Percentiles rank a stretch among this genome's conserved stretches.
Conservation (phyloP, 2,113 vertebrate species). For the Phalacrocorax carbo region DNA sequence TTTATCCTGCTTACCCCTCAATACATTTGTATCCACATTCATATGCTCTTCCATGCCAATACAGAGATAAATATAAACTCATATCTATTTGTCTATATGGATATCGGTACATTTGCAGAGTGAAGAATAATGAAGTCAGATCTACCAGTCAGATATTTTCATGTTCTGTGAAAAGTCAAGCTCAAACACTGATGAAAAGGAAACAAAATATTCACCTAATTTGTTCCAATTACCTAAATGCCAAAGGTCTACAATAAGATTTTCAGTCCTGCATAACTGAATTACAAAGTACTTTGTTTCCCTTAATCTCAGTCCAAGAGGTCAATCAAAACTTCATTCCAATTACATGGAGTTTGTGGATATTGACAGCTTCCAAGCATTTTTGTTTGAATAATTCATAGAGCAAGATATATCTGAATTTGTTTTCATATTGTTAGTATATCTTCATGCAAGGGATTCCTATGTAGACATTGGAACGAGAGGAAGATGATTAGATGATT, state of each 20-base stretch:
- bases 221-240: not conserved
- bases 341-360: not conserved
- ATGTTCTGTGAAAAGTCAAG: not conserved
- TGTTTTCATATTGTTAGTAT: not conserved
- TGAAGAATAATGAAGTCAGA: not conserved
- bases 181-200: not conserved
- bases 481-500: not conserved
- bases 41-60: not conserved
- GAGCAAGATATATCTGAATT: not conserved
- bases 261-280: not conserved
- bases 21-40: not conserved
- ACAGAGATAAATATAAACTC: not conserved
- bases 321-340: slow-evolving; percentile 14
- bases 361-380: not conserved
- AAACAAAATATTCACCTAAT: not conserved
- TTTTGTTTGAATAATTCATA: slow-evolving; percentile 33
- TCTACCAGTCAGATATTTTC: not conserved
- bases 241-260: not conserved
- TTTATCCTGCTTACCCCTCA: not conserved
- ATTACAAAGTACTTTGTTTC: not conserved
- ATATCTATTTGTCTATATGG: not conserved
- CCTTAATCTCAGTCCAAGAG: not conserved
- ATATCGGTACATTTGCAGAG: not conserved
- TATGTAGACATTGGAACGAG: not conserved
- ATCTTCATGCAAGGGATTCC: not conserved